Conservation (phyloP, 2,113 vertebrate species). For the Galeopterus variegatus region DNA sequence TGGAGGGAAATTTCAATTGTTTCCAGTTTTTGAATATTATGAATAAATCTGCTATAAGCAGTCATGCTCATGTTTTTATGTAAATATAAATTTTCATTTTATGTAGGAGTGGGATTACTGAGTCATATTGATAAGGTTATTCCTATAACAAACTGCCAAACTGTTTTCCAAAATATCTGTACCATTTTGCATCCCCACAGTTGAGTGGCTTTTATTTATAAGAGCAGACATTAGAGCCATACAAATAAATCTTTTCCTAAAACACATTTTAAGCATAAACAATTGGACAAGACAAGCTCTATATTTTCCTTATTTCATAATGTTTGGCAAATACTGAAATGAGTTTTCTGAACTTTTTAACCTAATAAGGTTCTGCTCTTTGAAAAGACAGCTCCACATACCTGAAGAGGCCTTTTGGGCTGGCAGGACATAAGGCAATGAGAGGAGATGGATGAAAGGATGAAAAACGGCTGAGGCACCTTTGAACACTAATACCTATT, state of each 20-base stretch:
- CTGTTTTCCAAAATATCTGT: slow-evolving; percentile 37
- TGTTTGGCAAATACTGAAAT: background rate
- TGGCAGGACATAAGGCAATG: background rate
- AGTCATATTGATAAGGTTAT: background rate
- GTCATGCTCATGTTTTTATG: slow-evolving; percentile 25
- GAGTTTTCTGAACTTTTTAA: slow-evolving; percentile 47
- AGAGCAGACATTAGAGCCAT: slow-evolving; percentile 15
- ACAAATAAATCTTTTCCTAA: slow-evolving; percentile 45
- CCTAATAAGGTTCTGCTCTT: background rate
- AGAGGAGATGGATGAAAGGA: background rate
- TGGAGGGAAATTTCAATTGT: background rate
- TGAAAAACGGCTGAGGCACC: background rate
- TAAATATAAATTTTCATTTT: slow-evolving; percentile 57
- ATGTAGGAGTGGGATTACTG: background rate
- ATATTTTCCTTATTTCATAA: slow-evolving; percentile 44
- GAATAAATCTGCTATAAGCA: background rate
- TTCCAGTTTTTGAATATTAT: slow-evolving; percentile 35
- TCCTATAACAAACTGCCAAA: slow-evolving; percentile 17
- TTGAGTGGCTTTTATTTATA: slow-evolving; percentile 53
- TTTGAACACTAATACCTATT: slow-evolving; percentile 16
- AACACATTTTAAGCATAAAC: slow-evolving; percentile 53
- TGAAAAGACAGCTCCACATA: slow-evolving; percentile 18
- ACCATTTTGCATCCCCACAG: background rate
- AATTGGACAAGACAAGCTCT: background rate
- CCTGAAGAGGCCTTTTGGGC: background rate